A percentile compares a stretch with the other conserved stretches of the same genome.
phyloP scores from a whole-genome alignment of 2,113 vertebrate species.

The Caranx melampygus region DNA sequence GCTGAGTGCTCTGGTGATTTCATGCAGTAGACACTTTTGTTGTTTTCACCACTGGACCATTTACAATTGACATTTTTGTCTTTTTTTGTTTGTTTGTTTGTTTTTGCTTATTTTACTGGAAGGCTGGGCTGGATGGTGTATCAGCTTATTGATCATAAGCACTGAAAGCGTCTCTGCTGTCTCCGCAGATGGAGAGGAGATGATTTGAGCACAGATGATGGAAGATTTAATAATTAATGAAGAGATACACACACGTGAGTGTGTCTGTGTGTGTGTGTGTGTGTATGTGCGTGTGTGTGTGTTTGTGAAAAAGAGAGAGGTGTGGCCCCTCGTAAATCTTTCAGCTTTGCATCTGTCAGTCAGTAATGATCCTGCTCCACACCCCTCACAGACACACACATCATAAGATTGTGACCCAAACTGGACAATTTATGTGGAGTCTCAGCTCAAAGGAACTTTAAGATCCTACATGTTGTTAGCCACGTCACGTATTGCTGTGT shows the following conservation, averaged over 20 bases:
- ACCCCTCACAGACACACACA: constrained; percentile 19
- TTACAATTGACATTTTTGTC: neutral
- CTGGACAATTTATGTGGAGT: constrained; percentile 28
- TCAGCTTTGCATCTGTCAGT: constrained; percentile 39
- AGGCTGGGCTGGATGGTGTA: neutral
- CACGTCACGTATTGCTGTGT: neutral
- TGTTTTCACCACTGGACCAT: constrained; percentile 7
- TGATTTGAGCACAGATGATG: constrained; percentile 31
- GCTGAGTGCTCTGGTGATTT: constrained; percentile 16
- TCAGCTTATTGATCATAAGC: constrained; percentile 64
- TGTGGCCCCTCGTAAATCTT: constrained; percentile 52
- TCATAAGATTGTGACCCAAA: constrained; percentile 23
- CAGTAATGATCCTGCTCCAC: constrained; percentile 32
- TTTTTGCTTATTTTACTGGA: constrained; percentile 17
- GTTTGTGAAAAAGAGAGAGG: neutral
- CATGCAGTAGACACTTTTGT: constrained; percentile 28
- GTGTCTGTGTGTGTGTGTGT: too few species aligned
- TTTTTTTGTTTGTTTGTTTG: neutral
- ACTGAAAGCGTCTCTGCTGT: constrained; percentile 59
- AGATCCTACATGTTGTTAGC: neutral
- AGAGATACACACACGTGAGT: neutral
- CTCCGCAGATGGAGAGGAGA: constrained; percentile 43
- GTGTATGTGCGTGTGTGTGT: neutral
- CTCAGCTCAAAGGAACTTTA: neutral
- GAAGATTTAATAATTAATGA: constrained; percentile 67